These are phyloP conservation scores for Gila robusta DNA, from an alignment of 2,797 vertebrate species.

Conservation along the genomic window DNA sequence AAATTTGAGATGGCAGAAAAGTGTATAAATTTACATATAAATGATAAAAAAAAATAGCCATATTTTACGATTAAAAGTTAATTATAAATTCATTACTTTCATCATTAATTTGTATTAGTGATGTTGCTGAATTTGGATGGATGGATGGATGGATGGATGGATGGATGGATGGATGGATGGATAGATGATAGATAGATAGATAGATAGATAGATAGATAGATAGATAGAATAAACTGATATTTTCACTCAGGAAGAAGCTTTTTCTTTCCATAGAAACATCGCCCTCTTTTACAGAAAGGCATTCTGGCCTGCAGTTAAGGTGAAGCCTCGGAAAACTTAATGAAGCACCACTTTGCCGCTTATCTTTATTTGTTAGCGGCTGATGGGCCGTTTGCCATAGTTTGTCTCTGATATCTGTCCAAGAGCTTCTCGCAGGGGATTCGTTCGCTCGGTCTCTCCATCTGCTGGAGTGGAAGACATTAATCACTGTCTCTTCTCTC, in stretches of 20 bases:
- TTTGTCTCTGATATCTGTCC: conserved; percentile 67
- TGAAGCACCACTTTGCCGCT: conserved; percentile 17
- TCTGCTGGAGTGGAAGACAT: conserved; percentile 66
- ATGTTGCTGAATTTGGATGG: too few species aligned
- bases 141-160: background rate
- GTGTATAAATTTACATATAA: too few species aligned
- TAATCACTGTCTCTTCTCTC: conserved; percentile 62
- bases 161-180: background rate
- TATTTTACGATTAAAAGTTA: too few species aligned
- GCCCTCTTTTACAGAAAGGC: background rate
- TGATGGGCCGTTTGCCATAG: conserved; percentile 57
- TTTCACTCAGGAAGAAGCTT: background rate
- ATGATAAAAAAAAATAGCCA: too few species aligned
- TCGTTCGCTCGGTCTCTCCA: conserved; percentile 58
- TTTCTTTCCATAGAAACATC: background rate
- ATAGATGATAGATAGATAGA: background rate
- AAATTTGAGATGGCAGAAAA: background rate
- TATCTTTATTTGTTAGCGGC: conserved; percentile 10
- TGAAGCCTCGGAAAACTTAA: conserved; percentile 15
- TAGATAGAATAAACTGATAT: background rate
- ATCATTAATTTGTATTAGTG: background rate
- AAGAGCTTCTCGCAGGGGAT: conserved; percentile 56
- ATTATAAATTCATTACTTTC: background rate
- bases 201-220: too few species aligned
- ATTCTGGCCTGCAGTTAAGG: background rate